Evolutionary conservation across 2,113 vertebrate genomes (phyloP).

Genomic region (Petrocephalus microphthalmus): DNA sequence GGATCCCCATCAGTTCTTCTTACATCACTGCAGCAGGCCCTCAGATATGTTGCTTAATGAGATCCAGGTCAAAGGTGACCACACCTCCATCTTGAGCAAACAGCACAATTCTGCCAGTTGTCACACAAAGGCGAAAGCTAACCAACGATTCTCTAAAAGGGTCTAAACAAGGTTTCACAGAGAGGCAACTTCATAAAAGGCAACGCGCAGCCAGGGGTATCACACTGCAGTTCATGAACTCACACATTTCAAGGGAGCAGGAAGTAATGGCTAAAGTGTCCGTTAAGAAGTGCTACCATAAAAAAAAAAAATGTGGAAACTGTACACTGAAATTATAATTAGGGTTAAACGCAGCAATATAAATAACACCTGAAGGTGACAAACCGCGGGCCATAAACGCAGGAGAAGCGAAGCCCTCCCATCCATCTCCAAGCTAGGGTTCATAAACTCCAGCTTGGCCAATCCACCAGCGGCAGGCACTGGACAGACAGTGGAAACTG

Average conservation of each 20-base stretch:
- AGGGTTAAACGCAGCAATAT: conserved; percentile 45
- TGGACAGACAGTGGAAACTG: conserved; percentile 33
- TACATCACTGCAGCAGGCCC: neutral
- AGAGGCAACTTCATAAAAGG: neutral
- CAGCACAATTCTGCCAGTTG: neutral
- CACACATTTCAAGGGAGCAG: neutral
- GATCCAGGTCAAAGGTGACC: neutral
- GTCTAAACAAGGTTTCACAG: neutral
- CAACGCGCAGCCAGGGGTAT: neutral
- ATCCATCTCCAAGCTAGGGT: conserved; percentile 28
- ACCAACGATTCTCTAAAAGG: neutral
- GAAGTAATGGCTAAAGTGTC: neutral
- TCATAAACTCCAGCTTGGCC: conserved; percentile 46
- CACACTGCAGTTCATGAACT: neutral
- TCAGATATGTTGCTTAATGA: neutral
- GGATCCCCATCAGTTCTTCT: neutral
- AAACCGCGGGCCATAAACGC: conserved; percentile 36
- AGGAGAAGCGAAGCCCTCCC: conserved; percentile 39
- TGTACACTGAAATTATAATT: neutral
- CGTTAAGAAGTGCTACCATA: neutral
- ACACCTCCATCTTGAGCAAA: neutral
- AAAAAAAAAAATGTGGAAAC: neutral
- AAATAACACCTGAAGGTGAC: conserved; percentile 46
- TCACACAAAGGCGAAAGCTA: neutral
- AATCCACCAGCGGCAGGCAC: conserved; percentile 27